phyloP scores from a whole-genome alignment of 2,888 invertebrate genomes.

The Hemistola chrysoprasaria region DNA sequence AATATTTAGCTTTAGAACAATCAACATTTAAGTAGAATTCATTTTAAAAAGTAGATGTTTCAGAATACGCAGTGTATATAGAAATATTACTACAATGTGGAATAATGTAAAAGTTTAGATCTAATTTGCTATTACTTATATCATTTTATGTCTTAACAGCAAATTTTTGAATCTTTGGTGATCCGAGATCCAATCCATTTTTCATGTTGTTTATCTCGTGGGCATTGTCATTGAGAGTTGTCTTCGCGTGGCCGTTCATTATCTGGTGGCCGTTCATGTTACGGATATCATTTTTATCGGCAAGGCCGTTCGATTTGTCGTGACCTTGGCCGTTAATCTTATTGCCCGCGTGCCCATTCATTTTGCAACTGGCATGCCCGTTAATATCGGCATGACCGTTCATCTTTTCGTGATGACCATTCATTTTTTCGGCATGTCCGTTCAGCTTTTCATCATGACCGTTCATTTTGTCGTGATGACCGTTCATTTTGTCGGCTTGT shows the following conservation, averaged over 20 bases:
- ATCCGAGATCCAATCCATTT: slow-evolving; percentile 59
- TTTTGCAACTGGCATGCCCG: slow-evolving; percentile 37
- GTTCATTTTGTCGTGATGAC: slow-evolving; percentile 23
- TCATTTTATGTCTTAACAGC: slow-evolving; percentile 66
- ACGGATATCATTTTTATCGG: slow-evolving; percentile 30
- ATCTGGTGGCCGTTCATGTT: slow-evolving; percentile 32
- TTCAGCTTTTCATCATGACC: slow-evolving; percentile 33
- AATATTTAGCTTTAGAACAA: slow-evolving; percentile 22
- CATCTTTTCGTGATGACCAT: slow-evolving; percentile 25
- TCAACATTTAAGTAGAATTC: slow-evolving; percentile 20
- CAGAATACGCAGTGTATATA: slow-evolving; percentile 33
- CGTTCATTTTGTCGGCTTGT: slow-evolving; percentile 36
- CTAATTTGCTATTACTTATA: slow-evolving; percentile 44
- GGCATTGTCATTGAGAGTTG: no score
- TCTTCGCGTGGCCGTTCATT: slow-evolving; percentile 32
- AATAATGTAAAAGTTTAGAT: slow-evolving; percentile 62
- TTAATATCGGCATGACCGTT: slow-evolving; percentile 36
- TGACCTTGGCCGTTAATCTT: slow-evolving; percentile 19
- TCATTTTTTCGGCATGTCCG: slow-evolving; percentile 34
- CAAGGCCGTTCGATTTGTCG: slow-evolving; percentile 37
- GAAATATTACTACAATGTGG: slow-evolving; percentile 52
- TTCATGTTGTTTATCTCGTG: slow-evolving; percentile 44
- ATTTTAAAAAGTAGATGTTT: slow-evolving; percentile 25
- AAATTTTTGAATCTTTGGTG: slow-evolving; percentile 78
- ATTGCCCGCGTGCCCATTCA: slow-evolving; percentile 34